Base-by-base conservation (phyloP, 2,113 vertebrate genomes). In the Nannobrachium achirus region DNA sequence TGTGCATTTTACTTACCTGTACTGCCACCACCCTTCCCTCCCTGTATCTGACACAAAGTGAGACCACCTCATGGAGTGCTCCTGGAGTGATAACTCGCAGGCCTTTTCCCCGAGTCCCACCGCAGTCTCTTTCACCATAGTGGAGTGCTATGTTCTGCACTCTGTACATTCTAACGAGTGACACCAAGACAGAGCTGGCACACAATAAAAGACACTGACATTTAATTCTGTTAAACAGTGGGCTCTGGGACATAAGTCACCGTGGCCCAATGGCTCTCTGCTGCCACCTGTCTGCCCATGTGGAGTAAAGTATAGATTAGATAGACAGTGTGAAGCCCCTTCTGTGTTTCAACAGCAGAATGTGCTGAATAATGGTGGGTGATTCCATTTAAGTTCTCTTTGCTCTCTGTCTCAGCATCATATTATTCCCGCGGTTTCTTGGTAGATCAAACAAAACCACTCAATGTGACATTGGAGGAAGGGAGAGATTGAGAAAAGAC, bases 271-370 rank as follows among this genome's bases (percentile, higher is more conserved):
- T 68, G 87, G 95, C 93, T 81, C 94, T 95, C 91, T 98, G 95
- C 96, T 98, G 97, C 97, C 97, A 97, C 93, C 97, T 99, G 94
- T 94, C 95, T 97, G 93, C 89, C 79, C 25, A 33, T 86, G 85
- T 49, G 3, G 39, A 44, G 33, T 51, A 53, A 20, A 5, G 25
- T 4, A 4, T 1, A 33, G 25, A 33, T 4, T 33, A 33, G 25
- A 33, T 33, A 3, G 25, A 33, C n/a, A n/a, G n/a, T n/a, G n/a
- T n/a, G 56, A 9, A 15, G 40, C 15, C 15, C 38, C 9, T 18
- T 19, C 13, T 7, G 18, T 10, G 52, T 16, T 33, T 16, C 16
- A 65, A 3, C 10, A 63, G 63, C 52, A 75, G 56, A 80, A 79
- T 71, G 61, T 82, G 82, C 84, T 86, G 83, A 83, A 66, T 86